Evolutionary conservation across 2,113 vertebrate genomes (phyloP).

Genomic region (Brachyistius frenatus): DNA sequence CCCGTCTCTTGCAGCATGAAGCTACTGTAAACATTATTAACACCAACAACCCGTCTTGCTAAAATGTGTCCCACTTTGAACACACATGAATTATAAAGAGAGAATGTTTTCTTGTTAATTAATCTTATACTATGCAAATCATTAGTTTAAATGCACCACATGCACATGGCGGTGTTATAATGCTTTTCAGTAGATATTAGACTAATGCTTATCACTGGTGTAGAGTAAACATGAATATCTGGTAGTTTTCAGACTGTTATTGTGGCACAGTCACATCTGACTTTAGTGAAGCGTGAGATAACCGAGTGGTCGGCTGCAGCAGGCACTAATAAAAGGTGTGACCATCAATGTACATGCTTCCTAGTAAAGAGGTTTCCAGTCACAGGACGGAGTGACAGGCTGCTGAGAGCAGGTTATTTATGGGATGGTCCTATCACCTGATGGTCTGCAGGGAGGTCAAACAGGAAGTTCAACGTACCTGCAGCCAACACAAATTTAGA

Average conservation of each 20-base stretch:
- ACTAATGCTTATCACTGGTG: background rate
- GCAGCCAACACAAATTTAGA: background rate
- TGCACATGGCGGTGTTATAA: too few species aligned
- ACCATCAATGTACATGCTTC: background rate
- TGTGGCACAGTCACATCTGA: background rate
- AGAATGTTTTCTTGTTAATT: too few species aligned
- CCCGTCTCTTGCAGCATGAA: background rate
- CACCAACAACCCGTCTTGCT: slow-evolving; percentile 3
- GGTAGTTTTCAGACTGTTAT: background rate
- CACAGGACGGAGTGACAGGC: background rate
- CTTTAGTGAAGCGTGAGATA: background rate
- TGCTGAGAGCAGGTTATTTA: background rate
- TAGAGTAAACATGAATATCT: background rate
- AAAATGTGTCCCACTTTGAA: background rate
- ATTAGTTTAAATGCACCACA: too few species aligned
- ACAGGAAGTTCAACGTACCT: background rate
- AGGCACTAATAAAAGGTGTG: background rate
- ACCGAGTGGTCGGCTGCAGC: slow-evolving; percentile 6
- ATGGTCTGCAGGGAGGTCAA: background rate
- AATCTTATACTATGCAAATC: too few species aligned
- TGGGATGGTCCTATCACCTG: too few species aligned
- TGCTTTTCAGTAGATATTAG: too few species aligned
- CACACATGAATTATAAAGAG: background rate
- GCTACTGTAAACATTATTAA: background rate
- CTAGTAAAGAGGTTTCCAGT: background rate